These are phyloP conservation scores for Lagopus muta DNA, from an alignment of 2,113 vertebrate genomes.

Conservation along the genomic window DNA sequence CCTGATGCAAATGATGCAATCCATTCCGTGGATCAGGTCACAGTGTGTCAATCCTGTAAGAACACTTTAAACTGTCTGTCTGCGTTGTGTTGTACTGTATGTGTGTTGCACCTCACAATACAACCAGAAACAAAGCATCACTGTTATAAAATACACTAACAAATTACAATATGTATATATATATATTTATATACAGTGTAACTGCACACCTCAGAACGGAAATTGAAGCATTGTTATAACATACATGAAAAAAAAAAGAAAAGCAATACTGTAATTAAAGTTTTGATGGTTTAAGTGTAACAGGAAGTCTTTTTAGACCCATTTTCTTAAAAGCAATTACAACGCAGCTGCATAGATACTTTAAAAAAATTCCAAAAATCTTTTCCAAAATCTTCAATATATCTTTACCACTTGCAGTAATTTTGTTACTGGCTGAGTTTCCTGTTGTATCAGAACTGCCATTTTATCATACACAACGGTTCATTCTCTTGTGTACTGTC, in stretches of 20 bases:
- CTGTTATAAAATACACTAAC: neutral
- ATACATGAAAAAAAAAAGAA: rapidly evolving
- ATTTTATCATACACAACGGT: neutral
- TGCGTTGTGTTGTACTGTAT: neutral
- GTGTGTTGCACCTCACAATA: neutral
- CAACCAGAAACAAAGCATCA: neutral
- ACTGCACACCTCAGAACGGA: neutral
- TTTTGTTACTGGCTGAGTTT: neutral
- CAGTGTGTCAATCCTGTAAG: rapidly evolving
- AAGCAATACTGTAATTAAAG: neutral
- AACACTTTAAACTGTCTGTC: neutral
- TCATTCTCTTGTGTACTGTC: neutral
- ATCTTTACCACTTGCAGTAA: neutral
- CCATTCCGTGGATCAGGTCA: rapidly evolving
- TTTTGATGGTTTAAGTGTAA: neutral
- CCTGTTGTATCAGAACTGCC: neutral
- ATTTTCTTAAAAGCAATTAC: neutral
- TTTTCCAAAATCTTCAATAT: neutral
- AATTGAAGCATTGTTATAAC: neutral
- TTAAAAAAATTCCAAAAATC: neutral
- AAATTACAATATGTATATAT: neutral
- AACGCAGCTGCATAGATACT: neutral
- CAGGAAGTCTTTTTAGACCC: neutral
- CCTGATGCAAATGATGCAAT: neutral
- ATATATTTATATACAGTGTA: neutral